Conservation (phyloP, 1,140 invertebrate genomes). For the Pseudomyrmex flavicornis region DNA sequence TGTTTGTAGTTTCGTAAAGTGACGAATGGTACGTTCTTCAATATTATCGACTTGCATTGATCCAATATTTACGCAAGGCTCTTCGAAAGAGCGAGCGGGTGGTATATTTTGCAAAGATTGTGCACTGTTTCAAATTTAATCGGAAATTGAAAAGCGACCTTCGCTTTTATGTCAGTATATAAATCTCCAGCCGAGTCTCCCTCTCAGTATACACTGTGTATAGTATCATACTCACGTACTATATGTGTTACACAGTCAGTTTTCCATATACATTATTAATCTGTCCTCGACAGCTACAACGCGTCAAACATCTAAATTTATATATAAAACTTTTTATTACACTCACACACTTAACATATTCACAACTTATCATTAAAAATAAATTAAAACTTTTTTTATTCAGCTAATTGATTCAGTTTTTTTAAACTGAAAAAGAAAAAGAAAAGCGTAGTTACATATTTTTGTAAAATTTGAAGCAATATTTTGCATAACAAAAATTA, state of each 20-base stretch:
- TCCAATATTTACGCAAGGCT: not conserved
- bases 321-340: not conserved
- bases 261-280: constrained; percentile 21
- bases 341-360: not conserved
- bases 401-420: not conserved
- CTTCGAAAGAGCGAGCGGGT: not conserved
- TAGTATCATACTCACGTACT: not conserved
- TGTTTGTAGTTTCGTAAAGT: constrained; percentile 12
- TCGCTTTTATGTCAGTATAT: not conserved
- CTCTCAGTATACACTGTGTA: not conserved
- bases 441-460: not conserved
- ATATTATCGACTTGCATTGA: constrained; percentile 25
- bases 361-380: not conserved
- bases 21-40: constrained; percentile 20
- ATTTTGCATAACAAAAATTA: no score
- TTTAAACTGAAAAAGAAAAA: not conserved
- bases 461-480: not conserved
- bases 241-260: not conserved
- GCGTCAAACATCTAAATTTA: not conserved
- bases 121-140: constrained; percentile 1
- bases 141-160: constrained; percentile 7
- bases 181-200: constrained; percentile 8
- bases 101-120: constrained; percentile 17
- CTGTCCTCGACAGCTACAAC: not conserved
- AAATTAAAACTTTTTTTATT: not conserved